Evolutionary conservation across 2,888 invertebrate species (phyloP).

Genomic region (Sclerodermus sp.): DNA sequence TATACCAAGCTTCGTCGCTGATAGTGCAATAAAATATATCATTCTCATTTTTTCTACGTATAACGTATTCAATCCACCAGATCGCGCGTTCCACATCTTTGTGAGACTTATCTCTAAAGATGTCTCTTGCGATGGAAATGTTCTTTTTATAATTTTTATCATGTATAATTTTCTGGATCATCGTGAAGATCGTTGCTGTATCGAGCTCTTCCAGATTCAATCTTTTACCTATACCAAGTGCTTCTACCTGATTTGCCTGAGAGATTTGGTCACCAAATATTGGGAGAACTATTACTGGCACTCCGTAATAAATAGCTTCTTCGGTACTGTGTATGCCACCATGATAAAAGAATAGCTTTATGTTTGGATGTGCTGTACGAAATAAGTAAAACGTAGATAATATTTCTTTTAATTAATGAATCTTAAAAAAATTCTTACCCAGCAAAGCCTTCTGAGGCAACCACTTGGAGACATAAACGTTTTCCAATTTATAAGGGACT

Average conservation of each 20-base stretch:
- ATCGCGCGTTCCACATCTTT: constrained; percentile 19
- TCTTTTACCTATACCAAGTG: not conserved
- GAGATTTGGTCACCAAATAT: constrained; percentile 22
- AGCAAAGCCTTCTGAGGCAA: constrained; percentile 31
- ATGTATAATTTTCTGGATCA: too few relatives aligned
- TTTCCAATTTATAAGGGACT: constrained; percentile 15
- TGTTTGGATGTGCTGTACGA: constrained; percentile 23
- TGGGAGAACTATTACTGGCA: constrained; percentile 28
- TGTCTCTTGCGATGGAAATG: not conserved
- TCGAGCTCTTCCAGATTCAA: too few relatives aligned
- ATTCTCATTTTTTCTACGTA: constrained; percentile 22
- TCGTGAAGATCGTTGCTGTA: too few relatives aligned
- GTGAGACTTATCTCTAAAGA: constrained; percentile 17
- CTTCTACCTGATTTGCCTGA: constrained; percentile 15
- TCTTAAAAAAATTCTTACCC: constrained; percentile 18
- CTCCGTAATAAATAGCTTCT: constrained; percentile 25
- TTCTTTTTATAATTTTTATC: too few relatives aligned
- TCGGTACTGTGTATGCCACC: constrained; percentile 33
- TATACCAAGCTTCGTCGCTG: constrained; percentile 20
- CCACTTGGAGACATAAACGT: constrained; percentile 30
- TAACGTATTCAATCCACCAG: constrained; percentile 31
- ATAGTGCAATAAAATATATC: constrained; percentile 16
- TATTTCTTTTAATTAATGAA: not conserved
- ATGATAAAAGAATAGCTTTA: constrained; percentile 27
- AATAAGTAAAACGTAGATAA: not conserved